Percentiles rank a stretch among this genome's conserved stretches.
phyloP scores from a whole-genome alignment of 2,888 invertebrate species.

The Elegia similella region DNA sequence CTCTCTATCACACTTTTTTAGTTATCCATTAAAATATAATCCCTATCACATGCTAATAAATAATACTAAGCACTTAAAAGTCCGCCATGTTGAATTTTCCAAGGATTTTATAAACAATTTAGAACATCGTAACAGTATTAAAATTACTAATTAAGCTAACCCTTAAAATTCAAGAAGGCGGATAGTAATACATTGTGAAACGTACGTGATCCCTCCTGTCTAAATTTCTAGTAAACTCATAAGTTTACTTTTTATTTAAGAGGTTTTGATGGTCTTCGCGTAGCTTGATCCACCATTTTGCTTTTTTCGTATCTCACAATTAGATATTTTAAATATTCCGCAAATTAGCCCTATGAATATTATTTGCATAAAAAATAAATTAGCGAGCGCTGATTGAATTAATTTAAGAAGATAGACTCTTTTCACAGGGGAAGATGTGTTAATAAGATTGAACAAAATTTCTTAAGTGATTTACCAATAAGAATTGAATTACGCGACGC shows the following conservation, averaged over 20 bases:
- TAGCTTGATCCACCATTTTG: too few species aligned
- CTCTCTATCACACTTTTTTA: constrained; percentile 57
- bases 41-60: constrained; percentile 76
- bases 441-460: too few species aligned
- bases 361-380: too few species aligned
- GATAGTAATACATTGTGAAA: constrained; percentile 49
- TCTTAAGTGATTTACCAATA: too few species aligned
- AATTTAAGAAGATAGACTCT: too few species aligned
- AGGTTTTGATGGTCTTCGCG: not conserved
- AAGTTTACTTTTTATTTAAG: not conserved
- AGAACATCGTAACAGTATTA: not conserved
- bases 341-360: too few species aligned
- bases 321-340: too few species aligned
- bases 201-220: constrained; percentile 48
- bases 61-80: constrained; percentile 63
- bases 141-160: not conserved
- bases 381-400: too few species aligned
- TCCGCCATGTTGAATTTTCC: constrained; percentile 47
- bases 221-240: constrained; percentile 13
- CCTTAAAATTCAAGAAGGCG: constrained; percentile 53
- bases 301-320: too few species aligned
- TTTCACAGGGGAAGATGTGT: too few species aligned
- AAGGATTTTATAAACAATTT: constrained; percentile 22
- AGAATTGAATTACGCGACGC: too few species aligned
- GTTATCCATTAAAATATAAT: constrained; percentile 46